Percentiles rank a stretch among this genome's conserved stretches.
phyloP scores from a whole-genome alignment of 2,113 vertebrate species.

The Nanorana parkeri region DNA sequence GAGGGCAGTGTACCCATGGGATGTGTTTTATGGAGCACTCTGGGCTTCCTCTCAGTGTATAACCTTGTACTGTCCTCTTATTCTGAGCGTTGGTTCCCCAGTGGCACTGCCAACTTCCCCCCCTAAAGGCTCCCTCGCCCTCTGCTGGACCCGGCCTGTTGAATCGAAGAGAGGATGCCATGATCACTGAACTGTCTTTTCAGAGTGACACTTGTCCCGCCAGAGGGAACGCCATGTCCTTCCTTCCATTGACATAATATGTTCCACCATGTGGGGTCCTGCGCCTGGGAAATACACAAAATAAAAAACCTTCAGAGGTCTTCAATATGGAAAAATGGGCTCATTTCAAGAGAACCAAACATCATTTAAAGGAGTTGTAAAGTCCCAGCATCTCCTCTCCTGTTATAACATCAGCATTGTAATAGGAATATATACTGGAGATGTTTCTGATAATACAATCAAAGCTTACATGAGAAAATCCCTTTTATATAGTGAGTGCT shows the following conservation, averaged over 20 bases:
- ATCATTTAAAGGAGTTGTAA: too few species aligned
- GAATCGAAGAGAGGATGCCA: not conserved
- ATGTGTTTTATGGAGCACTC: not conserved
- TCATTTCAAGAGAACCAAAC: too few species aligned
- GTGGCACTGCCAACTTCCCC: not conserved
- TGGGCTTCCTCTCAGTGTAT: not conserved
- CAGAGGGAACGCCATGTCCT: conserved; percentile 4
- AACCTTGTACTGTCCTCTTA: conserved; percentile 11
- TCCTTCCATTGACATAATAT: not conserved
- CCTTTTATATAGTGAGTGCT: too few species aligned
- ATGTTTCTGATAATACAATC: too few species aligned
- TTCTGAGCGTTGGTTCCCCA: not conserved
- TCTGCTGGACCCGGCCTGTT: not conserved
- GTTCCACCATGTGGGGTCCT: not conserved
- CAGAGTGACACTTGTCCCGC: not conserved
- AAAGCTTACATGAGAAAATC: too few species aligned
- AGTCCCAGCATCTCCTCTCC: too few species aligned
- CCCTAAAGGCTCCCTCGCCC: not conserved
- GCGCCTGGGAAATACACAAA: too few species aligned
- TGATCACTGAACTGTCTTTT: not conserved
- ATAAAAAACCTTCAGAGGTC: too few species aligned
- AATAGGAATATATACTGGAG: too few species aligned
- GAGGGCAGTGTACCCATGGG: not conserved
- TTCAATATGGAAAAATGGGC: too few species aligned
- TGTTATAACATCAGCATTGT: too few species aligned